A percentile compares a stretch with the other conserved stretches of the same genome.
These are phyloP conservation scores for Lucinisca nassula DNA, from an alignment of 2,888 invertebrate genomes.

Conservation along the genomic window DNA sequence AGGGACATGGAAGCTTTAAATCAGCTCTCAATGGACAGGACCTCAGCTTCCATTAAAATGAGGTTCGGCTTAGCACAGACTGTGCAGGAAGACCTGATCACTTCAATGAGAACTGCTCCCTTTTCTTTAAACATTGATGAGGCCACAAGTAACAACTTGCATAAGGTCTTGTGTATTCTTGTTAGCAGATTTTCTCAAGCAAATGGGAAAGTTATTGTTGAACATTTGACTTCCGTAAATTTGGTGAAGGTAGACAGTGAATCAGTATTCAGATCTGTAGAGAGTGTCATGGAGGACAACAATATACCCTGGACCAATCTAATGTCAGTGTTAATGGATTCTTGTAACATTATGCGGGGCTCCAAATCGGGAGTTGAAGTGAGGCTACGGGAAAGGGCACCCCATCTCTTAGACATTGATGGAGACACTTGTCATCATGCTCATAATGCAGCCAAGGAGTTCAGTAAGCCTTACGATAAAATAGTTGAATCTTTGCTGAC, in stretches of 20 bases:
- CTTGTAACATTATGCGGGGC: slow-evolving; percentile 73
- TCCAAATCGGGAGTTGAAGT: slow-evolving; percentile 71
- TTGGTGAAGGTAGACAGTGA: slow-evolving; percentile 43
- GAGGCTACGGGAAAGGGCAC: slow-evolving; percentile 57
- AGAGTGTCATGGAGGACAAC: slow-evolving; percentile 48
- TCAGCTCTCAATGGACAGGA: not conserved
- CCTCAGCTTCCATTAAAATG: slow-evolving; percentile 10
- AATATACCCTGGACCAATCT: slow-evolving; percentile 73
- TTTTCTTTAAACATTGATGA: slow-evolving; percentile 59
- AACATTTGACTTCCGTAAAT: slow-evolving; percentile 58
- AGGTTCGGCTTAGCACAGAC: not conserved
- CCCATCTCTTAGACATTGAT: slow-evolving; percentile 75
- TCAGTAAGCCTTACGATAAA: slow-evolving; percentile 65
- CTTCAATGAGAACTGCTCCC: not conserved
- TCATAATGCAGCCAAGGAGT: slow-evolving; percentile 74
- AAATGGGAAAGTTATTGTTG: slow-evolving; percentile 37
- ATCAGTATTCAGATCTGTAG: slow-evolving; percentile 38
- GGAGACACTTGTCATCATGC: slow-evolving; percentile 75
- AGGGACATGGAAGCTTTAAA: not conserved
- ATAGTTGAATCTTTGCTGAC: slow-evolving; percentile 61
- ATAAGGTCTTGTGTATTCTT: slow-evolving; percentile 55
- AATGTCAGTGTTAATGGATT: slow-evolving; percentile 72
- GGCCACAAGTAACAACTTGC: slow-evolving; percentile 41
- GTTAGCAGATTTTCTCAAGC: slow-evolving; percentile 41
- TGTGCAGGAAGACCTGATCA: not conserved